Base-by-base conservation (phyloP, 2,888 invertebrate species). In the Parasteatoda lunata region DNA sequence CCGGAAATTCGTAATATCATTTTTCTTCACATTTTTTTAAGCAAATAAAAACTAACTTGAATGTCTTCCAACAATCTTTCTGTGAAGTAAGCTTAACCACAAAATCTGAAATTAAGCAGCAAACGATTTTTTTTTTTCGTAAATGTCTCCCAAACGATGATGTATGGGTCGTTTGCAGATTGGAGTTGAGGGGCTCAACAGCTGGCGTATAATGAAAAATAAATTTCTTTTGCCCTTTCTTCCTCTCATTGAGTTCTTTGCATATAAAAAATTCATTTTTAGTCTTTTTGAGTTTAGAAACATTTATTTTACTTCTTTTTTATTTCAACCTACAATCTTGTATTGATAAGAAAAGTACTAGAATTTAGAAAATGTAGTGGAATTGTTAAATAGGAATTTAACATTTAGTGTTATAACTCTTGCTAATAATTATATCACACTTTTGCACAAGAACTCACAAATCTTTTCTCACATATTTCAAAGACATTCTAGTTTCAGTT, bases 41-140 rank as follows among this genome's bases (percentile, higher is more conserved):
- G 30, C 30, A 30, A 30, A 30, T 30, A 30, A 30, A 30, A 30
- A 30, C 30, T 30, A 30, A 30, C 30, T 30, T 30, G 30, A 30
- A 30, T 30, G 30, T 30, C 30, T 30, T 30, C 30, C 30, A 30
- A 30, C 30, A 30, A 30, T 30, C 30, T 30, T 30, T 30, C 30
- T 30, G 1, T 30, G 30, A 30, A 30, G 30, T 30, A 30, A 30
- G 30, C 30, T 30, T 30, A 30, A 30, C 82, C 82, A 76, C 82
- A 82, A 82, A 82, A 76, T 75, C 76, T 69, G 82, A 82, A 82
- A 82, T 82, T 82, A 82, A 75, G 82, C 70, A 30, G 76, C 82
- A 70, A 82, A 69, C 82, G 82, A 82, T 82, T 76, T 30, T 30
- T 30, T 82, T 82, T 82, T 59, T 59, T 75, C 45, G 49, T 59